Evolutionary conservation across 2,797 vertebrate species (phyloP), one percentile per base, ranked within the genome.

Genomic region (Hyperoplus lanceolatus): DNA sequence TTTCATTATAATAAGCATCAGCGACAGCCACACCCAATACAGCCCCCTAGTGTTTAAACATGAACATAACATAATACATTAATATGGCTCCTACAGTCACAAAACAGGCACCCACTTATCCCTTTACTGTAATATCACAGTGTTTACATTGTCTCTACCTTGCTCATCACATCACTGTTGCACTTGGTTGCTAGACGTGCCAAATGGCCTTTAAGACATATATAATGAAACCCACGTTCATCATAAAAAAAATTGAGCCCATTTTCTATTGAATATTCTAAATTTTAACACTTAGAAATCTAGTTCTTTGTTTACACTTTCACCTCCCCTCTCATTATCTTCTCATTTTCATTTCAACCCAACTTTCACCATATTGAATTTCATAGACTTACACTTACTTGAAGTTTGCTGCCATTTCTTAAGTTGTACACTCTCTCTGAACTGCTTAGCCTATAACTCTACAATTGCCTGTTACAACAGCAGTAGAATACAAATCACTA

Each of bases 401-500:
- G 7, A 49, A 12, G 29, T 18, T 69, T 12, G 55, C 39, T 61
- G 4, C 14, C 14, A 63, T 62, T 8, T 58, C 16, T 18, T 9
- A 9, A 57, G 18, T 41, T 38, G n/a, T 46, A 48, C n/a, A 3
- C 50, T 62, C 11, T 53, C 6, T 12, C 16, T n/a, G 2, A 15
- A 49, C 18, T 70, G 18, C 69, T 29, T 4, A 59, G 11, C 58
- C 42, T 49, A 48, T 50, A 15, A 6, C 38, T 29, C 53, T 53
- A 74, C 59, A 69, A 42, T 62, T 21, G 12, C 41, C 11, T 45
- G 29, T 66, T 51, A 72, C 29, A 29, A 29, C 29, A 29, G n/a
- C n/a, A n/a, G 29, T 3, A 29, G 29, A 29, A 64, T 53, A 41
- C 43, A 83, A 82, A 80, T 56, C 67, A 18, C 29, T 21, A 9